A percentile compares a stretch with the other conserved stretches of the same genome.
Evolutionary conservation across 2,797 vertebrate genomes (phyloP).

Genomic region (Benthosema pterotum): DNA sequence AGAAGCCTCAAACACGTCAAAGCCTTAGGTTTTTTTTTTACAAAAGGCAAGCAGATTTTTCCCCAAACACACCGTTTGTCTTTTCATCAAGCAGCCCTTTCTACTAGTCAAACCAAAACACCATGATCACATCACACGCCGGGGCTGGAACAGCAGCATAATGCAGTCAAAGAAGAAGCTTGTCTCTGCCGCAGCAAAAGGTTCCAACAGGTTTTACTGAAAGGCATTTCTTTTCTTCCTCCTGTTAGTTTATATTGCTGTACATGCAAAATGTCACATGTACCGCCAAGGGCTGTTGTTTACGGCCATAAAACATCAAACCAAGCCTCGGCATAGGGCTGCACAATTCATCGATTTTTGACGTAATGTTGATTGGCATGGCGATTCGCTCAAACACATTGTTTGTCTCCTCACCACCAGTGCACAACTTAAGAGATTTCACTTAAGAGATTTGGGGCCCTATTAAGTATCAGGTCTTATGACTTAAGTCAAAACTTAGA

Average conservation of each 20-base stretch:
- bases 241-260: conserved; percentile 56
- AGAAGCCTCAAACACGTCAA: too few relatives aligned
- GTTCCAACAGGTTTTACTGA: conserved; percentile 5
- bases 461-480: too few relatives aligned
- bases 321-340: conserved; percentile 11
- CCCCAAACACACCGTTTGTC: neutral
- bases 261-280: conserved; percentile 35
- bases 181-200: conserved; percentile 29
- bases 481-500: too few relatives aligned
- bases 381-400: too few relatives aligned
- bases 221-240: conserved; percentile 36
- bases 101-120: conserved; percentile 20
- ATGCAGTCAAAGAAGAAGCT: conserved; percentile 19
- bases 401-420: too few relatives aligned
- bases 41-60: conserved; percentile 47
- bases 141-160: conserved; percentile 25
- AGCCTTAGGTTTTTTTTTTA: conserved; percentile 4
- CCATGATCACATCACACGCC: conserved; percentile 25
- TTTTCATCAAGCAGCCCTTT: conserved; percentile 11
- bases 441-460: too few relatives aligned
- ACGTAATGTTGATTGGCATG: too few relatives aligned
- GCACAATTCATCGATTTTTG: too few relatives aligned
- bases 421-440: too few relatives aligned
- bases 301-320: conserved; percentile 48
- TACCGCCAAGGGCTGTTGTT: conserved; percentile 13